phyloP scores from a whole-genome alignment of 1,140 invertebrate species.

The Cylas formicarius region DNA sequence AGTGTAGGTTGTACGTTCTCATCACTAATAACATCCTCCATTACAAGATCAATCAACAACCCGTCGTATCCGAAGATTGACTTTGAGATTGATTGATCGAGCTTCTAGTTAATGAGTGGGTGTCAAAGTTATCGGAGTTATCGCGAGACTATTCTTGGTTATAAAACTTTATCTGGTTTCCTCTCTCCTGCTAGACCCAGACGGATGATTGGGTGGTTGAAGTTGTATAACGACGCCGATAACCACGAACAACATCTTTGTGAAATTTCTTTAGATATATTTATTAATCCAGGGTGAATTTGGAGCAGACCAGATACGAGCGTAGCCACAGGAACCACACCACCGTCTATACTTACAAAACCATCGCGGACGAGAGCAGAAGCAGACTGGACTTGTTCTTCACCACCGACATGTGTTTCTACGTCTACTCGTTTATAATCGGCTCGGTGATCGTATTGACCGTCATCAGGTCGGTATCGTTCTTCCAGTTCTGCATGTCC shows the following conservation, averaged over 20 bases:
- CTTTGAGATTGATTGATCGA: too few relatives aligned
- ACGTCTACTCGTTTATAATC: slow-evolving; percentile 45
- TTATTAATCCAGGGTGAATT: slow-evolving; percentile 26
- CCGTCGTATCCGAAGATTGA: too few relatives aligned
- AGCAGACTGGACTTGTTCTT: slow-evolving; percentile 25
- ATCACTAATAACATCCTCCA: too few relatives aligned
- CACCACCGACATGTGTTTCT: slow-evolving; percentile 33
- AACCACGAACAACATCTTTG: slow-evolving; percentile 4
- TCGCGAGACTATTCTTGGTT: too few relatives aligned
- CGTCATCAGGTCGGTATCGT: slow-evolving; percentile 58
- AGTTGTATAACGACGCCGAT: slow-evolving; percentile 23
- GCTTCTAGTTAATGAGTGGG: too few relatives aligned
- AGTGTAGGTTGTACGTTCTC: too few relatives aligned
- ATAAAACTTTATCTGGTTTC: too few relatives aligned
- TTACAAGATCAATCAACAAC: too few relatives aligned
- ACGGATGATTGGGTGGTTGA: too few relatives aligned
- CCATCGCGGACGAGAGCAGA: slow-evolving; percentile 31
- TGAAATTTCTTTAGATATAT: neutral
- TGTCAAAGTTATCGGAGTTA: too few relatives aligned
- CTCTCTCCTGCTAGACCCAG: too few relatives aligned
- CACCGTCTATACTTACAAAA: slow-evolving; percentile 32
- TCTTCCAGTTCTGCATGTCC: slow-evolving; percentile 67
- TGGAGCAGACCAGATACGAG: slow-evolving; percentile 19
- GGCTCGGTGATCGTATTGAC: slow-evolving; percentile 48
- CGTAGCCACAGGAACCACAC: slow-evolving; percentile 16